phyloP scores from a whole-genome alignment of 2,113 vertebrate species.

The Mixornis gularis region DNA sequence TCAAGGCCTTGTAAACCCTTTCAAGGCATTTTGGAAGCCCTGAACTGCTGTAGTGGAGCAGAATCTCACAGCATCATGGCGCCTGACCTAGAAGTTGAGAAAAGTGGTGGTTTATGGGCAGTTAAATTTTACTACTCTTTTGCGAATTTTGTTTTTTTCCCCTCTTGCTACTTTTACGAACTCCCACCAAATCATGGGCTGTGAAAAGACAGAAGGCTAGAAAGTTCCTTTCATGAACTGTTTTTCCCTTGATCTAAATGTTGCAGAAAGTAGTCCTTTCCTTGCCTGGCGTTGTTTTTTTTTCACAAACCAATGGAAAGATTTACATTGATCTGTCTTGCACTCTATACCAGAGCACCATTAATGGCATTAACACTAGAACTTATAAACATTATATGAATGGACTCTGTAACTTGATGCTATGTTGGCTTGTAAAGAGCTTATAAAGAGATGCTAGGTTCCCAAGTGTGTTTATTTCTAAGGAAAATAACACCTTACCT shows the following conservation, averaged over 20 bases:
- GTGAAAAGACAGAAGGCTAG: neutral
- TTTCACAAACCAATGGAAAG: neutral
- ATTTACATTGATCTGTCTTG: conserved; percentile 1
- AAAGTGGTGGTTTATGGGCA: conserved; percentile 32
- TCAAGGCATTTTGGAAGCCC: conserved; percentile 4
- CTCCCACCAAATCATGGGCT: neutral
- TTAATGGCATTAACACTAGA: conserved; percentile 26
- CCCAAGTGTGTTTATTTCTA: conserved; percentile 42
- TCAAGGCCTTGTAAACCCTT: conserved; percentile 27
- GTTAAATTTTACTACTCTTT: conserved; percentile 59
- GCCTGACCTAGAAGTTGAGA: conserved; percentile 22
- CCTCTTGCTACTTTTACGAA: neutral
- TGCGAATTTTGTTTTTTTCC: neutral
- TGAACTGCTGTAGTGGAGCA: conserved; percentile 9
- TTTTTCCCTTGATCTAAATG: neutral
- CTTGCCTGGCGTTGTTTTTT: neutral
- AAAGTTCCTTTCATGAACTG: neutral
- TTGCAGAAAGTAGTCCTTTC: neutral
- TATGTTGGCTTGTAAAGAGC: conserved; percentile 34
- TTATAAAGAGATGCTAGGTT: conserved; percentile 24
- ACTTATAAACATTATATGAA: conserved; percentile 26
- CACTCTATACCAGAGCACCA: neutral
- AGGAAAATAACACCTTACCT: conserved; percentile 36
- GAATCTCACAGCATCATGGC: conserved; percentile 12
- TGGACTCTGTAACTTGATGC: conserved; percentile 33